Conservation (phyloP, 2,888 invertebrate genomes). For the Heteromurus nitidus region DNA sequence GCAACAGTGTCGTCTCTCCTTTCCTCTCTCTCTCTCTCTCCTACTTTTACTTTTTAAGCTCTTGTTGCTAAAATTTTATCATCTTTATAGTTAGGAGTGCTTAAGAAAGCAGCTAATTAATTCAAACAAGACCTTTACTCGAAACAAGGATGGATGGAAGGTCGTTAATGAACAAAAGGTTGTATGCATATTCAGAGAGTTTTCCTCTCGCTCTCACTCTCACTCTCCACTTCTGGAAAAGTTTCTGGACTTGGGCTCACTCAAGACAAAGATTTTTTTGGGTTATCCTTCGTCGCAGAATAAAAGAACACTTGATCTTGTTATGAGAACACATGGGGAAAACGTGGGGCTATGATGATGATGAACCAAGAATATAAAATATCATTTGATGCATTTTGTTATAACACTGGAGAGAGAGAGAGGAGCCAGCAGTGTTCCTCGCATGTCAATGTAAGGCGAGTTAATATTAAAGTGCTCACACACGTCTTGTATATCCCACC, state of each 20-base stretch:
- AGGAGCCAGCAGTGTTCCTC: too few relatives aligned
- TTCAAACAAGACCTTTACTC: constrained; percentile 31
- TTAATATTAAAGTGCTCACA: too few relatives aligned
- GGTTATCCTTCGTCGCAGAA: too few relatives aligned
- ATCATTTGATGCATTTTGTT: neutral
- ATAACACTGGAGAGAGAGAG: too few relatives aligned
- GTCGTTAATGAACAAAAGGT: neutral
- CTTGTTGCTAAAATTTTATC: constrained; percentile 16
- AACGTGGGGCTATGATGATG: neutral
- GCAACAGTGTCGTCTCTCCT: neutral
- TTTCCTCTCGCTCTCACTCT: too few relatives aligned
- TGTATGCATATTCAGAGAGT: too few relatives aligned
- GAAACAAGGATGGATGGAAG: neutral
- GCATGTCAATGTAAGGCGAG: too few relatives aligned
- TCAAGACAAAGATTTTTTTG: too few relatives aligned
- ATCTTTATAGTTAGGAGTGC: neutral
- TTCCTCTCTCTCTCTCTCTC: neutral
- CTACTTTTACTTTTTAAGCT: neutral
- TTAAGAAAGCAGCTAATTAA: constrained; percentile 40
- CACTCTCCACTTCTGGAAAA: too few relatives aligned
- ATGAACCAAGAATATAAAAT: constrained; percentile 2
- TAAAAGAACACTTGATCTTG: neutral
- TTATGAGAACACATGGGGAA: neutral
- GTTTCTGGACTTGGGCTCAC: too few relatives aligned
- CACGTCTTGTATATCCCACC: too few relatives aligned